phyloP scores from a whole-genome alignment of 1,140 invertebrate genomes.

The Chelonus insularis region DNA sequence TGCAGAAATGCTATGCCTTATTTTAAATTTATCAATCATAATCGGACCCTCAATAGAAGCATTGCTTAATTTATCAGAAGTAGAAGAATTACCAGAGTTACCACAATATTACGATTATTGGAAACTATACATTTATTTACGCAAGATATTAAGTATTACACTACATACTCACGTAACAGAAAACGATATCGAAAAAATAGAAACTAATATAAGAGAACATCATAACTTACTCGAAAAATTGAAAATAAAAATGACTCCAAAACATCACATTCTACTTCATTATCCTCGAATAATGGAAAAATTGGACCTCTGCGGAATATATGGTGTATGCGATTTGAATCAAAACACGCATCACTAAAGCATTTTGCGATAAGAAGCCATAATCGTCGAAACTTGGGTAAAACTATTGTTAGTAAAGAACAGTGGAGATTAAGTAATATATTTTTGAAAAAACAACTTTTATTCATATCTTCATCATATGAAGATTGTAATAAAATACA shows the following conservation, averaged over 20 bases:
- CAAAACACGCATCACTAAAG: constrained; percentile 12
- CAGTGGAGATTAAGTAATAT: no score
- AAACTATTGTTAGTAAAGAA: no score
- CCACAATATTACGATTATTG: neutral
- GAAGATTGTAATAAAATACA: no score
- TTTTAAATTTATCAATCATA: neutral
- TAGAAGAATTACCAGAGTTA: no score
- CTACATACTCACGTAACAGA: neutral
- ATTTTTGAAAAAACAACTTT: no score
- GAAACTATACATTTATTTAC: constrained; percentile 15
- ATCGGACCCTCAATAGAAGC: constrained; percentile 9
- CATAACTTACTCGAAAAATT: constrained; percentile 12
- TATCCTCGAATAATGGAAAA: constrained; percentile 14
- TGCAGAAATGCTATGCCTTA: constrained; percentile 15
- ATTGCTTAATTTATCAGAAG: no score
- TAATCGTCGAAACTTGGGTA: neutral
- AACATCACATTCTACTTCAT: constrained; percentile 19
- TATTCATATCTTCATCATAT: no score
- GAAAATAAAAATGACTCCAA: constrained; percentile 7
- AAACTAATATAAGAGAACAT: constrained; percentile 13
- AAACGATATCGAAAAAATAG: neutral
- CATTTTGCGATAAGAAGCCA: neutral
- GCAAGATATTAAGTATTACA: constrained; percentile 9
- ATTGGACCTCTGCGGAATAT: constrained; percentile 9
- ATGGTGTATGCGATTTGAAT: constrained; percentile 20